Conservation (phyloP, 2,888 invertebrate species). For the Arrhopalites spinosus region DNA sequence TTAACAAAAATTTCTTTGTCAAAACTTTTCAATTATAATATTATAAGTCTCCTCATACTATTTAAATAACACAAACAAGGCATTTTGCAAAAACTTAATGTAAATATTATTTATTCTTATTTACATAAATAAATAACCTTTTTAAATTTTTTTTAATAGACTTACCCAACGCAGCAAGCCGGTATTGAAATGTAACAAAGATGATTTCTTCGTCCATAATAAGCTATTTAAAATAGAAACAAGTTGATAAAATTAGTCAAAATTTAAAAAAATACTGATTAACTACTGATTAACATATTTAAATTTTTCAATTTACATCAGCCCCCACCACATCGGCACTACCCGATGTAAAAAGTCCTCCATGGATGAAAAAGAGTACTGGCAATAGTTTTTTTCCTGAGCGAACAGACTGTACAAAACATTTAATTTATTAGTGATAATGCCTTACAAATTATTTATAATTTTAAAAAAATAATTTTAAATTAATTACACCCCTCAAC, state of each 20-base stretch:
- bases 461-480: too few relatives aligned
- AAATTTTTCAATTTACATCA: conserved; percentile 4
- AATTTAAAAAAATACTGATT: too few relatives aligned
- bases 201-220: conserved; percentile 36
- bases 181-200: conserved; percentile 34
- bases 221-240: neutral
- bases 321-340: conserved; percentile 34
- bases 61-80: too few relatives aligned
- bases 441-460: neutral
- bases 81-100: too few relatives aligned
- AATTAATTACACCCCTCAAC: too few relatives aligned
- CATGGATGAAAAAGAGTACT: conserved; percentile 30
- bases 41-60: too few relatives aligned
- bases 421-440: neutral
- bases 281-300: conserved; percentile 21
- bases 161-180: conserved; percentile 32
- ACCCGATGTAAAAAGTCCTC: conserved; percentile 29
- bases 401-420: conserved; percentile 8
- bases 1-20: too few relatives aligned
- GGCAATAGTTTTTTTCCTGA: conserved; percentile 1
- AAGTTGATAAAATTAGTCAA: too few relatives aligned
- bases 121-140: neutral
- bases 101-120: too few relatives aligned
- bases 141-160: too few relatives aligned
- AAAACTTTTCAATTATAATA: too few relatives aligned